These are phyloP conservation scores for Seladonia tumulorum DNA, from an alignment of 2,888 invertebrate species.

Conservation along the genomic window DNA sequence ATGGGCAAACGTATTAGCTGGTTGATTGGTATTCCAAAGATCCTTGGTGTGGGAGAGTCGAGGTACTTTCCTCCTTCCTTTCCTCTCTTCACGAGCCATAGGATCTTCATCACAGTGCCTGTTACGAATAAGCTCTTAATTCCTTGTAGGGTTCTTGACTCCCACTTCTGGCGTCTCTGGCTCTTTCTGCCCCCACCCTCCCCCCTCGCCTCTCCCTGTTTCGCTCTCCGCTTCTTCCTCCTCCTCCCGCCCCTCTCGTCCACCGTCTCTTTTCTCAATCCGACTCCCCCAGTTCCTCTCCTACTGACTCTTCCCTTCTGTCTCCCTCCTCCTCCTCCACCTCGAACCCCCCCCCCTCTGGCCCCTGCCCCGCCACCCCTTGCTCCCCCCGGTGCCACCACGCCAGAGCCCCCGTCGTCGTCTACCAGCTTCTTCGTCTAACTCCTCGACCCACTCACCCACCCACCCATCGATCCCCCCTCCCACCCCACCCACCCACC, in stretches of 20 bases:
- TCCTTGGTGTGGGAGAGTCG: slow-evolving; percentile 70
- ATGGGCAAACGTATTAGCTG: slow-evolving; percentile 76
- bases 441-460: slow-evolving; percentile 52
- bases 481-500: neutral
- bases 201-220: neutral
- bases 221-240: slow-evolving; percentile 23
- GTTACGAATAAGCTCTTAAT: slow-evolving; percentile 83
- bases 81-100: slow-evolving; percentile 69
- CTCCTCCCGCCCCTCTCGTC: slow-evolving; percentile 17
- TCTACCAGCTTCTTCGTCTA: slow-evolving; percentile 58
- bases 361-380: slow-evolving; percentile 36
- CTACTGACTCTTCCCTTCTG: slow-evolving; percentile 66
- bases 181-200: slow-evolving; percentile 45
- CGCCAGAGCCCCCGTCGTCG: slow-evolving; percentile 45
- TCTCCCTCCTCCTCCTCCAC: slow-evolving; percentile 7
- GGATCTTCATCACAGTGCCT: slow-evolving; percentile 80
- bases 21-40: slow-evolving; percentile 76
- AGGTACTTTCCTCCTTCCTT: slow-evolving; percentile 56
- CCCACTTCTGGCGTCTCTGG: slow-evolving; percentile 71
- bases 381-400: neutral
- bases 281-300: slow-evolving; percentile 63
- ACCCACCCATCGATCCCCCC: slow-evolving; percentile 61
- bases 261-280: slow-evolving; percentile 57
- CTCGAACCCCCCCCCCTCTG: slow-evolving; percentile 32
- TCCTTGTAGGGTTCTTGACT: slow-evolving; percentile 81